Conservation (phyloP, 2,888 invertebrate genomes). For the Spialia ferax region DNA sequence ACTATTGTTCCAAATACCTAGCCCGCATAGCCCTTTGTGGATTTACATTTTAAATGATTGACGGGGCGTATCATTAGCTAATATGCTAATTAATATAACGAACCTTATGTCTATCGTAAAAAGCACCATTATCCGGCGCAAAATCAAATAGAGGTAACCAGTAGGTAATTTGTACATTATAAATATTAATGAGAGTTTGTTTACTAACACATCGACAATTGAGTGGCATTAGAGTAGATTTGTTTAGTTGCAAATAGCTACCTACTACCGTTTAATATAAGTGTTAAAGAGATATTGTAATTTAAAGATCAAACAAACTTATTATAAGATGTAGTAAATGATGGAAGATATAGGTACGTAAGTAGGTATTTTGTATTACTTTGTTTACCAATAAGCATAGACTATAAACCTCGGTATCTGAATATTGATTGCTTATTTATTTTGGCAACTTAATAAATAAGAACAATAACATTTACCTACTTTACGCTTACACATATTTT, state of each 20-base stretch:
- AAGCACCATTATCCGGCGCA: constrained; percentile 3
- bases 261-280: constrained; percentile 1
- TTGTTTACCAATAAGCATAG: background rate
- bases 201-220: constrained; percentile 21
- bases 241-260: constrained; percentile 15
- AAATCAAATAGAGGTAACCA: background rate
- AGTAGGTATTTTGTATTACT: no score
- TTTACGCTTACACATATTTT: no score
- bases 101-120: background rate
- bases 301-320: background rate
- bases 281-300: background rate
- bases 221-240: constrained; percentile 24
- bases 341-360: no score
- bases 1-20: background rate
- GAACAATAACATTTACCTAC: no score
- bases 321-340: background rate
- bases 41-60: constrained; percentile 12
- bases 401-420: no score
- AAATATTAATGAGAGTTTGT: constrained; percentile 32
- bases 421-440: no score
- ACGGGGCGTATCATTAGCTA: background rate
- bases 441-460: no score
- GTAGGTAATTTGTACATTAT: constrained; percentile 12
- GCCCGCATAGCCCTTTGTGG: background rate
- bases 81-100: background rate